Evolutionary conservation across 1,140 invertebrate genomes (phyloP), one percentile per base, ranked within the genome.

Genomic region (Habropoda laboriosa): DNA sequence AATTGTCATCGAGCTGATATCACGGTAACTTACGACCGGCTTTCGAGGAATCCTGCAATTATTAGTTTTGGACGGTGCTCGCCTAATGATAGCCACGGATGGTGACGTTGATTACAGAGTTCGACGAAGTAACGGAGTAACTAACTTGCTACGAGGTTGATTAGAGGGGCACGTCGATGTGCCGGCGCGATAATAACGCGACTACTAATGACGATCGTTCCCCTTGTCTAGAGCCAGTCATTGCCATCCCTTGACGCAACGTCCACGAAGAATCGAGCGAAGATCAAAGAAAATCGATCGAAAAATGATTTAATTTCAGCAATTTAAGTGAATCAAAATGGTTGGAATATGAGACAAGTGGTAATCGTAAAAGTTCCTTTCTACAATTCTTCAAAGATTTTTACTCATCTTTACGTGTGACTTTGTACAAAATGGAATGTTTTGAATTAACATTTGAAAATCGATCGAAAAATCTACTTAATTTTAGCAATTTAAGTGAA

Each of bases 71-170:
- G 79, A 71, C 47, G 53, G 61, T 80, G 57, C 45, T 79, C 79
- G 57, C 27, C 53, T 86, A 87, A 81, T 85, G 72, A 76, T 80
- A 87, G 81, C 58, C 76, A 61, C 77, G 80, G 80, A 53, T 81
- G 71, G 18, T 47, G 60, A 78, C 81, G 84, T 82, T 88, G 87
- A 89, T 89, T 89, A 89, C 83, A 86, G 87, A 87, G 70, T 87
- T 58, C 24, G 76, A 49, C 79, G 74, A 84, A 89, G 82, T 83
- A 85, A 77, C 51, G 24, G 47, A 81, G 83, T 79, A 82, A 87
- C 84, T 81, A 81, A 86, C 86, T 87, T 81, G 73, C 79, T 35
- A 38, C 60, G 57, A 71, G 70, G 68, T 81, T 89, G 80, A 88
- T 89, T 89, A 88, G 82, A 87, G 84, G 82, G 78, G 21, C 57